Conservation (phyloP, 2,113 vertebrate genomes). For the Macrotus californicus region DNA sequence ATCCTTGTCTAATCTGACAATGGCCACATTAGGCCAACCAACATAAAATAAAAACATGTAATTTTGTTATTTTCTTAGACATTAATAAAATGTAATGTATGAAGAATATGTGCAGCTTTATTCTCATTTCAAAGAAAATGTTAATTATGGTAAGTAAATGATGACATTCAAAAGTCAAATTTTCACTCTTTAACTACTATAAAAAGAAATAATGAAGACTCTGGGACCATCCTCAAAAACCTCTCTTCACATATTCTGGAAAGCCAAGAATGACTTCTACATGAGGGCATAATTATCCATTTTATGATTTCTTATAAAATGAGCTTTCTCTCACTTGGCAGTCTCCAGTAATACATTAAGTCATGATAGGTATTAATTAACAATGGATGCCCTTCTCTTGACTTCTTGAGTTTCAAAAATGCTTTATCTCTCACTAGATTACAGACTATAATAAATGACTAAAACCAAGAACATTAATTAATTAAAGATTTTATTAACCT, state of each 20-base stretch:
- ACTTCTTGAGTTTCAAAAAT: slow-evolving; percentile 34
- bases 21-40: not conserved
- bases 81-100: not conserved
- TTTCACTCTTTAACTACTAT: not conserved
- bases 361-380: slow-evolving; percentile 52
- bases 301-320: slow-evolving; percentile 26
- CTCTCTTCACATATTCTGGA: not conserved
- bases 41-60: not conserved
- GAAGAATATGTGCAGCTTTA: not conserved
- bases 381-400: slow-evolving; percentile 1
- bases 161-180: not conserved
- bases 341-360: slow-evolving; percentile 31
- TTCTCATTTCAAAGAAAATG: not conserved
- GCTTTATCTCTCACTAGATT: not conserved
- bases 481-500: slow-evolving; percentile 44
- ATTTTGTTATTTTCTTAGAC: not conserved
- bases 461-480: slow-evolving; percentile 31
- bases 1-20: not conserved
- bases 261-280: not conserved
- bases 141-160: not conserved
- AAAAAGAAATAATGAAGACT: not conserved
- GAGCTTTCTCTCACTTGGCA: slow-evolving; percentile 18
- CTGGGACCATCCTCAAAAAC: not conserved
- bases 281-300: not conserved
- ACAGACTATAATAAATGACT: slow-evolving; percentile 1